These are phyloP conservation scores for Gallinago stenura DNA, from an alignment of 2,797 vertebrate species.

Conservation along the genomic window DNA sequence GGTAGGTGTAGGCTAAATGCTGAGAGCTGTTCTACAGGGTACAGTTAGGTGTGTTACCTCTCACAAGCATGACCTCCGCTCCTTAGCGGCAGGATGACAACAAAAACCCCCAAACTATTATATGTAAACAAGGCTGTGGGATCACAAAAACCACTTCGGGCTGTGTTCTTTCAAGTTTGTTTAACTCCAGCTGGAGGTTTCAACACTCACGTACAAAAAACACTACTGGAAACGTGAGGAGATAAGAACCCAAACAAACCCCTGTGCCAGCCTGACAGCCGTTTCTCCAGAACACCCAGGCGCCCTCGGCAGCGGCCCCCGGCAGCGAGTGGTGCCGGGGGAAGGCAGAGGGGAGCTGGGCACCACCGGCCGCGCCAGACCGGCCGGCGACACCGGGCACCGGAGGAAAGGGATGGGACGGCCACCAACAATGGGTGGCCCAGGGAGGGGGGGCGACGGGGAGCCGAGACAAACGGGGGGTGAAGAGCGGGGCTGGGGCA, in stretches of 20 bases:
- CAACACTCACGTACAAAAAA: not conserved
- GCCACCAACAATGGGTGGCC: not conserved
- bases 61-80: accelerated
- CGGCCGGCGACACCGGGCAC: not conserved
- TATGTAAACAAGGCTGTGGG: accelerated
- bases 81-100: accelerated
- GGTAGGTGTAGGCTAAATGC: accelerated
- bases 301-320: not conserved
- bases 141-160: not conserved
- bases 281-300: not conserved
- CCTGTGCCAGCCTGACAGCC: not conserved
- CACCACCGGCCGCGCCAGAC: no score
- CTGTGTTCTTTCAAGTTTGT: not conserved
- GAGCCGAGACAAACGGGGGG: no score
- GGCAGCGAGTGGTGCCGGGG: not conserved
- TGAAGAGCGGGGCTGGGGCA: no score
- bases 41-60: accelerated
- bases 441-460: no score
- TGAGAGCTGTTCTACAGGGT: accelerated
- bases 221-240: not conserved
- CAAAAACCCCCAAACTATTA: not conserved
- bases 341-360: not conserved
- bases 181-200: not conserved
- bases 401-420: not conserved
- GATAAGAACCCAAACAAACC: not conserved